These are phyloP conservation scores for Epiblema foenella DNA, from an alignment of 2,888 invertebrate species.

Conservation along the genomic window DNA sequence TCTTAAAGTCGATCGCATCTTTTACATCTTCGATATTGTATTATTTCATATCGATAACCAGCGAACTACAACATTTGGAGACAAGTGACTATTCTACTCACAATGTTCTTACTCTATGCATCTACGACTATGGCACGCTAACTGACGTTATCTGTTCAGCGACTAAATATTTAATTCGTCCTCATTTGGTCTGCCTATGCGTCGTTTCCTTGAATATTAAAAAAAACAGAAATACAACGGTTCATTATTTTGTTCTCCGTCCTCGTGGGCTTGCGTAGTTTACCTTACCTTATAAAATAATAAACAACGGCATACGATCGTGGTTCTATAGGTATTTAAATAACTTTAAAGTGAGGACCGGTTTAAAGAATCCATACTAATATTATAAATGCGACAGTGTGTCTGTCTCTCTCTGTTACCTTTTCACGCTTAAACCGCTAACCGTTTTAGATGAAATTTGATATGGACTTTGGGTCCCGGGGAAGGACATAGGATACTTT, in stretches of 20 bases:
- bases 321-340: neutral
- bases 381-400: too few relatives aligned
- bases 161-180: slow-evolving; percentile 24
- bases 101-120: slow-evolving; percentile 1
- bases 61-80: neutral
- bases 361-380: too few relatives aligned
- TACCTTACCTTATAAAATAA: slow-evolving; percentile 16
- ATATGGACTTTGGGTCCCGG: too few relatives aligned
- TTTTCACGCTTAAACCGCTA: too few relatives aligned
- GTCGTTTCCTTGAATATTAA: slow-evolving; percentile 19
- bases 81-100: neutral
- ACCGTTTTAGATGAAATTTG: too few relatives aligned
- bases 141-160: slow-evolving; percentile 25
- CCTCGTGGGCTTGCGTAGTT: slow-evolving; percentile 8
- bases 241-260: slow-evolving; percentile 18
- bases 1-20: too few relatives aligned
- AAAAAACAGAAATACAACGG: slow-evolving; percentile 22
- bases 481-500: too few relatives aligned
- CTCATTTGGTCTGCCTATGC: slow-evolving; percentile 7
- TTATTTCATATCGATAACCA: too few relatives aligned
- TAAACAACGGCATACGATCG: neutral
- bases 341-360: neutral
- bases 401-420: too few relatives aligned
- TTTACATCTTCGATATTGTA: too few relatives aligned
- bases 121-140: slow-evolving; percentile 8